A percentile compares a stretch with the other conserved stretches of the same genome.
Conservation (phyloP, 2,888 invertebrate species). For the Cordilura impudica region DNA sequence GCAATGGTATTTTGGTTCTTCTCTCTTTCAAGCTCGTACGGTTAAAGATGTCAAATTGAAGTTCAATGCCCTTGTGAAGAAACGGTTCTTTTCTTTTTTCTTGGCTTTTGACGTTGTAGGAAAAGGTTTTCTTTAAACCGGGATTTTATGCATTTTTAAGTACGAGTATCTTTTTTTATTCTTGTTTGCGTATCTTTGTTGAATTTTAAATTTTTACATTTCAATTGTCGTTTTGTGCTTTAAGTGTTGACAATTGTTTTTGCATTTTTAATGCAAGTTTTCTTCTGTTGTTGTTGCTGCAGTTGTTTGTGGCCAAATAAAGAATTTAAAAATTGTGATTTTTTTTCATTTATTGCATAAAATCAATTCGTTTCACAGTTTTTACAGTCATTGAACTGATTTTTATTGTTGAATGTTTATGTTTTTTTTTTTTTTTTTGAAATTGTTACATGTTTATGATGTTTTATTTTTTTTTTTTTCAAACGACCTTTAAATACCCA, state of each 20-base stretch:
- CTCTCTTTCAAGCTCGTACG: too few species aligned
- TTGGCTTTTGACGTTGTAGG: not conserved
- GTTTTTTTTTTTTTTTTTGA: not conserved
- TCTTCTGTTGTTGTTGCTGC: too few species aligned
- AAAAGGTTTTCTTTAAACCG: slow-evolving; percentile 23
- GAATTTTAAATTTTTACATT: slow-evolving; percentile 56
- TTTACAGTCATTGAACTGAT: slow-evolving; percentile 44
- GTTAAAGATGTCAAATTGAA: slow-evolving; percentile 44
- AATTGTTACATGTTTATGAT: slow-evolving; percentile 25
- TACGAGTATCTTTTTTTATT: slow-evolving; percentile 5
- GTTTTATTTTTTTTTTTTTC: too few species aligned
- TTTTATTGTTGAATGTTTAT: not conserved
- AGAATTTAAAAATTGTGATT: not conserved
- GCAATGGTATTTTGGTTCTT: slow-evolving; percentile 7
- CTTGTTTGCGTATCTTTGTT: slow-evolving; percentile 37
- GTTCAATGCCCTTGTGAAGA: slow-evolving; percentile 54
- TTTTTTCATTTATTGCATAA: slow-evolving; percentile 12
- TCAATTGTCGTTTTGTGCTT: slow-evolving; percentile 47
- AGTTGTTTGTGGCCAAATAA: slow-evolving; percentile 4
- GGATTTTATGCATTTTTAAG: slow-evolving; percentile 33
- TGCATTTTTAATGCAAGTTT: slow-evolving; percentile 52
- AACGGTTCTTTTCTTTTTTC: slow-evolving; percentile 46
- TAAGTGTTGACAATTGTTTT: slow-evolving; percentile 59
- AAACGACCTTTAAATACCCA: too few species aligned
- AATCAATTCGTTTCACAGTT: slow-evolving; percentile 48